Percentiles rank a stretch among this genome's conserved stretches.
Evolutionary conservation across 2,888 invertebrate genomes (phyloP).

Genomic region (Heliconius hortense): DNA sequence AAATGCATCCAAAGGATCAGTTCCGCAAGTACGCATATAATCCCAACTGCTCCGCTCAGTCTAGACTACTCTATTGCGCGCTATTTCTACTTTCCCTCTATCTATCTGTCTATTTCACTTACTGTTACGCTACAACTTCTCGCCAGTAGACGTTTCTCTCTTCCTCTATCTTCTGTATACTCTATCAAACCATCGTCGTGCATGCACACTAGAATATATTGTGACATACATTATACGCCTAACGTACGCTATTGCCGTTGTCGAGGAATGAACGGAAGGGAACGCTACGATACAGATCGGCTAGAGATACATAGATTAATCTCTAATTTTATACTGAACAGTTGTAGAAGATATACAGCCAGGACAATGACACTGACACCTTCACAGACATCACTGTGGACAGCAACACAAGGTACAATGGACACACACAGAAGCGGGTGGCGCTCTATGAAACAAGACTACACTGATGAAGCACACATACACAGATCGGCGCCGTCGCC

Average conservation of each 20-base stretch:
- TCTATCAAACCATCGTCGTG: conserved; percentile 79
- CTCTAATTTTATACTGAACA: conserved; percentile 60
- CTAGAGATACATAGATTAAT: conserved; percentile 63
- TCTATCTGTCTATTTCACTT: conserved; percentile 72
- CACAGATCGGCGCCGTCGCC: conserved; percentile 78
- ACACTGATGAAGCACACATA: conserved; percentile 73
- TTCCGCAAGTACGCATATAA: conserved; percentile 71
- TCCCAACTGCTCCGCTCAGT: conserved; percentile 75
- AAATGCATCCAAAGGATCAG: conserved; percentile 68
- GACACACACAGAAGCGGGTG: conserved; percentile 63
- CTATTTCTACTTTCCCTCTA: conserved; percentile 71
- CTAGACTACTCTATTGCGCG: conserved; percentile 69
- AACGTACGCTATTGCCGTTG: conserved; percentile 74
- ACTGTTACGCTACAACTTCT: conserved; percentile 77
- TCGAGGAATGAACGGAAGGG: conserved; percentile 65
- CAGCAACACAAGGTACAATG: conserved; percentile 73
- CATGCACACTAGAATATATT: conserved; percentile 81
- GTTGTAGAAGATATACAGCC: conserved; percentile 64
- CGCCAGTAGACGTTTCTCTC: conserved; percentile 77
- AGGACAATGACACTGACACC: conserved; percentile 73
- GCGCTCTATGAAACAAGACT: conserved; percentile 53
- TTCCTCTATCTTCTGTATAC: conserved; percentile 78
- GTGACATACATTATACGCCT: conserved; percentile 78
- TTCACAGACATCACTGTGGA: conserved; percentile 75
- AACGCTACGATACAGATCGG: conserved; percentile 69